Percentiles rank a stretch among this genome's conserved stretches.
Evolutionary conservation across 2,113 vertebrate genomes (phyloP).

Genomic region (Lepus americanus): DNA sequence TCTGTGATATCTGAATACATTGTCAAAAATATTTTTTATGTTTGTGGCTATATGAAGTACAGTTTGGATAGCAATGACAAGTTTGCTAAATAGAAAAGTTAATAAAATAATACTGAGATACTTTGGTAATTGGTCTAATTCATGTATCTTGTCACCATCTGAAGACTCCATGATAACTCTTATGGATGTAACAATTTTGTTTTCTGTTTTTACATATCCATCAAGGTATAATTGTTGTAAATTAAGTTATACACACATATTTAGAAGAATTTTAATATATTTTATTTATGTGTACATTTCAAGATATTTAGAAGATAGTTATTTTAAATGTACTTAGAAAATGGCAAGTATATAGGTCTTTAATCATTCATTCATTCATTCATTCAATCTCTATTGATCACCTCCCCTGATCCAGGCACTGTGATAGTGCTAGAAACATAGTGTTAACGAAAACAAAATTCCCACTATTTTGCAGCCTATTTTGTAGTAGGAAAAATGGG

Average conservation of each 20-base stretch:
- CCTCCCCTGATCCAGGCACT: neutral
- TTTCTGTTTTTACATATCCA: neutral
- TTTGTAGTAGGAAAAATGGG: neutral
- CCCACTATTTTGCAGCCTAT: too few species aligned
- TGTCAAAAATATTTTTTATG: neutral
- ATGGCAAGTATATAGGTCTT: neutral
- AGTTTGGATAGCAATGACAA: neutral
- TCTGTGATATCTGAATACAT: accelerated
- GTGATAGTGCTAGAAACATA: neutral
- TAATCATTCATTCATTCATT: neutral
- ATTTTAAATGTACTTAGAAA: neutral
- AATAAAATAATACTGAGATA: neutral
- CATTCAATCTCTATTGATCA: neutral
- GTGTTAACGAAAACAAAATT: neutral
- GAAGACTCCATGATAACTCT: neutral
- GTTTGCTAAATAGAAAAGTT: neutral
- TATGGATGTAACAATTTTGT: neutral
- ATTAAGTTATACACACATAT: neutral
- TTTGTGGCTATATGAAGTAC: neutral
- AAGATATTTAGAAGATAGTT: neutral
- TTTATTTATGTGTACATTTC: accelerated
- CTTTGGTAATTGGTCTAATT: neutral
- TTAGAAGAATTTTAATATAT: neutral
- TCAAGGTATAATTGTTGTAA: neutral
- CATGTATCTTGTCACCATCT: neutral